Evolutionary conservation across 2,113 vertebrate species (phyloP).

Genomic region (Lonchura striata): DNA sequence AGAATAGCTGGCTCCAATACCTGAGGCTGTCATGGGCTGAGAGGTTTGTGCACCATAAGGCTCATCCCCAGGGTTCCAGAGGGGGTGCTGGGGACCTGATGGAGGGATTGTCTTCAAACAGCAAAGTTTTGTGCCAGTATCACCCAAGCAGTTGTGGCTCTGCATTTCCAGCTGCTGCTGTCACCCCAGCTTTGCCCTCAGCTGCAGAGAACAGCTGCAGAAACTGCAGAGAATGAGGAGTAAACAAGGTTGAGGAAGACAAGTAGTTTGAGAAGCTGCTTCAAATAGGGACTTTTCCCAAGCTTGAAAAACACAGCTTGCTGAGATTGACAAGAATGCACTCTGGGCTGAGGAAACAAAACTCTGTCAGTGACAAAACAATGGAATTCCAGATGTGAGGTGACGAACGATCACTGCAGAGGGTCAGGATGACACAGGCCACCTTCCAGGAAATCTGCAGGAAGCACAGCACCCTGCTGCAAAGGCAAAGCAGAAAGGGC

Average conservation of each 20-base stretch:
- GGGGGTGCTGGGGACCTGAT: background rate
- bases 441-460: conserved; percentile 15
- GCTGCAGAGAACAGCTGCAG: background rate
- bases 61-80: background rate
- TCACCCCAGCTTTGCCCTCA: background rate
- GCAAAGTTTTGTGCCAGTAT: background rate
- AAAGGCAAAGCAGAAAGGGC: background rate
- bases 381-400: background rate
- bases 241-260: background rate
- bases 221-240: background rate
- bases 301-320: background rate
- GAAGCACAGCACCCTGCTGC: background rate
- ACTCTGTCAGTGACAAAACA: background rate
- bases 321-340: background rate
- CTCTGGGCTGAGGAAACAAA: background rate
- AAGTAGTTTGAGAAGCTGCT: background rate
- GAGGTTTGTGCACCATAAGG: background rate
- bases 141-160: background rate
- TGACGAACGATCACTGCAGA: background rate
- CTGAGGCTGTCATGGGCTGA: background rate
- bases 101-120: background rate
- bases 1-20: background rate
- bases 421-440: background rate
- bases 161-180: background rate
- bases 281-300: background rate